A percentile compares a stretch with the other conserved stretches of the same genome.
These are phyloP conservation scores for Melanerpes formicivorus DNA, from an alignment of 2,113 vertebrate species.

Conservation along the genomic window DNA sequence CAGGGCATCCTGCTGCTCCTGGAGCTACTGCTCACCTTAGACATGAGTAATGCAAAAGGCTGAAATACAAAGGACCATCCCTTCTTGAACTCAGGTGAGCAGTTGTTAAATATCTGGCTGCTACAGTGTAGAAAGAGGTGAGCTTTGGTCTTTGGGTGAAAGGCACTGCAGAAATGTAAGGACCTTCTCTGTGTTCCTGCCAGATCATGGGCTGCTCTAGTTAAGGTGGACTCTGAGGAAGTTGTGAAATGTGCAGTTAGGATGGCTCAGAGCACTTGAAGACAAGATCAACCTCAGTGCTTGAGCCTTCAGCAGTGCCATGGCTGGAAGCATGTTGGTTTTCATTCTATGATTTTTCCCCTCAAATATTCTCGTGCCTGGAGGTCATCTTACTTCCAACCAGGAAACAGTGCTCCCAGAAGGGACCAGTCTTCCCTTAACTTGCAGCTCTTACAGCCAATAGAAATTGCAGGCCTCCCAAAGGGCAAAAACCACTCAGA, in stretches of 20 bases:
- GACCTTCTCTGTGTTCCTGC: constrained; percentile 4
- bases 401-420: neutral
- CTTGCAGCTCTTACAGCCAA: neutral
- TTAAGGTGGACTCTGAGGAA: neutral
- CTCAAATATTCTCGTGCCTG: constrained; percentile 8
- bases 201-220: neutral
- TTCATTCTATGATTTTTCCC: neutral
- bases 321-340: neutral
- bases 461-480: neutral
- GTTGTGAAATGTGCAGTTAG: neutral
- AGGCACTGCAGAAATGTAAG: constrained; percentile 17
- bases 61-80: neutral
- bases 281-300: neutral
- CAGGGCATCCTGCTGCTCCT: neutral
- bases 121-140: neutral
- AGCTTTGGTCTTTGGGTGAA: constrained; percentile 26
- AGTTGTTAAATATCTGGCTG: neutral
- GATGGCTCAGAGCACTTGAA: neutral
- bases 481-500: neutral
- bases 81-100: neutral
- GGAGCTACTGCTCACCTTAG: neutral
- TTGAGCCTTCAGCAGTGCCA: neutral
- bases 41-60: neutral
- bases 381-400: neutral
- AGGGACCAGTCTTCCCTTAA: neutral